Evolutionary conservation across 2,113 vertebrate genomes (phyloP), one percentile per base, ranked within the genome.

Genomic region (Charina bottae): DNA sequence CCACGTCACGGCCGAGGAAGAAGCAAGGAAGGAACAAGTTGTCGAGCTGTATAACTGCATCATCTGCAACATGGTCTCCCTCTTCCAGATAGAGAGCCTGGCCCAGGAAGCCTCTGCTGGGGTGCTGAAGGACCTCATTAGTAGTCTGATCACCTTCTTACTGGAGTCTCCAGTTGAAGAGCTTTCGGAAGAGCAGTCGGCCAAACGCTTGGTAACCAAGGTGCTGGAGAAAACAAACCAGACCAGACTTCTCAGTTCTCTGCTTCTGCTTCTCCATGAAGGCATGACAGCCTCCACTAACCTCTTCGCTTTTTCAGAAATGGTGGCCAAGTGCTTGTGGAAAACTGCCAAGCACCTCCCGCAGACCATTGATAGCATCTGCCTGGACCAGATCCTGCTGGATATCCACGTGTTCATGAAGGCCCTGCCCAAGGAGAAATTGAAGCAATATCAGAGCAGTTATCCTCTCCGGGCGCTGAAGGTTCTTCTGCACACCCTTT

Each of bases 261-360:
- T 98, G 93, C 95, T 98, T 93, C 97, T 98, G 60, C 93, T 98
- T 60, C 96, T 98, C 12, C 98, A 98, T 95, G 98, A 98, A 92
- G 98, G 97, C n/a, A 93, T 98, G 54, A 94, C 95, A 13, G 95
- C 97, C 1, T 96, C 97, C 0, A 95, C 95, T 0, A 97, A 96
- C 15, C 96, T 97, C 2, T 96, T 94, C 0, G 97, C 97, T 94
- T 97, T 98, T 95, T 97, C 98, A 4, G 97, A 98, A 37, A 97
- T 98, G 33, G 96, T 98, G 86, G 97, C 97, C 97, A 98, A 98
- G 97, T 98, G 98, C 95, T 93, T 98, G 62, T 98, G 98, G 97
- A 97, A 98, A 88, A 97, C 97, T 92, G 97, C 97, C 86, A 94
- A 97, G 49, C 97, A 97, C 88, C 97, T 98, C 49, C 98, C 98